A percentile compares a stretch with the other conserved stretches of the same genome.
Conservation (phyloP, 2,888 invertebrate genomes). For the Ophioninae sp. region DNA sequence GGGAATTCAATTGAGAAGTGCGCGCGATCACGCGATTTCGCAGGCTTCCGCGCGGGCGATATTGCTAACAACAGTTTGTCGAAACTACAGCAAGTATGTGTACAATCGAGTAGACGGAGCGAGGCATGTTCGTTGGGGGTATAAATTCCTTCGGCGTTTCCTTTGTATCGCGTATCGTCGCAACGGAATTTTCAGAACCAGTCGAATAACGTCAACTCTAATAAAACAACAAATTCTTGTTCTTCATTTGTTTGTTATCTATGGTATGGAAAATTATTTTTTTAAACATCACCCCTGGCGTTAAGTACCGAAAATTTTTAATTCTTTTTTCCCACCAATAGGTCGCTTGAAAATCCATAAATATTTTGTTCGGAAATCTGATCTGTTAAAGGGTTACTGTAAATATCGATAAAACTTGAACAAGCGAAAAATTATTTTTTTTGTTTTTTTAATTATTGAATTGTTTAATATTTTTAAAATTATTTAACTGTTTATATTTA, state of each 20-base stretch:
- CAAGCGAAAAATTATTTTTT: background rate
- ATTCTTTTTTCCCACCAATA: background rate
- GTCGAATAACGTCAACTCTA: too few relatives aligned
- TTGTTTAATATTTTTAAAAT: too few relatives aligned
- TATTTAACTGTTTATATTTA: too few relatives aligned
- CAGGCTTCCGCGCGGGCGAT: constrained; percentile 32
- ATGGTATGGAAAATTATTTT: too few relatives aligned
- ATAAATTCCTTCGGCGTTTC: background rate
- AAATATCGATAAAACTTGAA: background rate
- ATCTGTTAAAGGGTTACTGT: background rate
- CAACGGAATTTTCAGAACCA: background rate
- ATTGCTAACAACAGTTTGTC: constrained; percentile 33
- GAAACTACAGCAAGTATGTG: constrained; percentile 26
- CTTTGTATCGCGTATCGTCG: background rate
- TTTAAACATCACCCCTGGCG: too few relatives aligned
- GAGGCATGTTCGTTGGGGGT: background rate
- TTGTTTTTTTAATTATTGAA: too few relatives aligned
- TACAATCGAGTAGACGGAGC: constrained; percentile 8
- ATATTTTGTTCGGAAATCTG: background rate
- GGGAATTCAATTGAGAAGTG: constrained; percentile 37
- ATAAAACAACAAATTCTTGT: too few relatives aligned
- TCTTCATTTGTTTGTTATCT: too few relatives aligned
- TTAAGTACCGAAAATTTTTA: background rate
- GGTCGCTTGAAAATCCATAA: background rate
- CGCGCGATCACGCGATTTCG: constrained; percentile 23